Base-by-base conservation (phyloP, 2,113 vertebrate genomes). In the Chinchilla lanigera region DNA sequence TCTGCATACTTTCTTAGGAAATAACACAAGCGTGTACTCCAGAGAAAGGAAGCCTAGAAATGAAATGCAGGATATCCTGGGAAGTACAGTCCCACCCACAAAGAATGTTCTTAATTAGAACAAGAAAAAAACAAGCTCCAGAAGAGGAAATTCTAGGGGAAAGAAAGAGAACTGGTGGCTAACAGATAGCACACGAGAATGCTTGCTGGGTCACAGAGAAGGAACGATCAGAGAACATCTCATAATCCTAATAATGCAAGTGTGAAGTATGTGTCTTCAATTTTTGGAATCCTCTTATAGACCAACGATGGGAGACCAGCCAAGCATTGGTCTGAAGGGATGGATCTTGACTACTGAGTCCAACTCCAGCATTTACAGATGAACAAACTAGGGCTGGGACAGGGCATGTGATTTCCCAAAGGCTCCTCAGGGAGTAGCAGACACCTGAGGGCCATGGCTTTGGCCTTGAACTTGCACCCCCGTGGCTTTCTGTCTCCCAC, bases 21-120 rank as follows among this genome's bases (percentile, higher is more conserved):
- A 67, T 63, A 50, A 81, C 3, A 4, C 5, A 73, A 52, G 13
- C 3, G 13, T 77, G 1, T 35, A 22, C 6, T 58, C 85, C 22
- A 94, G 82, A 24, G 58, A 71, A 82, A 88, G 61, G 24, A 54
- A 82, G 38, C 58, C 50, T 78, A 54, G 38, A 75, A 92, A 84
- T n/a, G 12, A 73, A 91, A 80, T 35, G 67, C 41, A 65, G 65
- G 47, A 3, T 38, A 50, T 47, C 28, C 24, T 26, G 11, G 28
- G 17, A 92, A 71, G 22, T 16, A 19, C 5, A 60, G 35, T 20
- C 17, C 7, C 56, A 33, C 17, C 41, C 38, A 26, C 20, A 60
- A 75, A 95, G 24, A 77, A 44, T 16, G 10, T 65, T 90, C 60
- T 54, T 77, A 77, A 71, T 2, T 52, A 14, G 26, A 84, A 17